Evolutionary conservation across 92 coral and sea anemone genomes (phyloP), one percentile per base, ranked within the genome.

Genomic region (Epizoanthus illoricatus): DNA sequence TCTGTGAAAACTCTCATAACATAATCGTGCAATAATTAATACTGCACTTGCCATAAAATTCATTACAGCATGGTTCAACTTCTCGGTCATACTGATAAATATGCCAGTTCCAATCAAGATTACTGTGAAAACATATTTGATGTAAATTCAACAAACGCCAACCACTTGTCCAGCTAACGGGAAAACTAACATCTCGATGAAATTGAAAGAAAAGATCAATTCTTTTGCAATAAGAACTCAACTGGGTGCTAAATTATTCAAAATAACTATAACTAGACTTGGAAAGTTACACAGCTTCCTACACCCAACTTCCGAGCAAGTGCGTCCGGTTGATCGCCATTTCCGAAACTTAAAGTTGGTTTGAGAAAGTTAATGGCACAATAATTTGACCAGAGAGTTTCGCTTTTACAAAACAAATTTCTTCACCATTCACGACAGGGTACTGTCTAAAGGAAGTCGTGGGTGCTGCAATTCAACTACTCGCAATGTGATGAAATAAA

Each of bases 161-260:
- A 24, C 20, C 62, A 58, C 41, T 81, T 64, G 24, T 52, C n/a
- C 61, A 57, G 76, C 33, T 65, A 68, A 65, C 74, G 72, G 62
- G 9, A 28, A 43, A 54, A 43, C 73, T 24, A 66, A 28, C 76
- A 68, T 52, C 55, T 70, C 85, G 67, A 41, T 55, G 20, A 69
- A 81, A 69, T 74, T 85, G 84, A 85, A 80, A 81, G 89, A 61
- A 89, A 89, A 89, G 92, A 85, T 89, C 89, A 89, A 89, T 69
- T 85, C 86, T 89, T 88, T 85, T 87, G 54, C 92, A 70, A 85
- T 69, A 81, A 89, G 84, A 80, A 75, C 84, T 75, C 84, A 81
- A 66, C 76, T 88, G 55, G 66, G 80, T 80, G 73, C 81, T 91
- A 62, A 93, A 91, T 91, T 82, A 93, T 89, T 90, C 85, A 93